Conservation (phyloP, 2,888 invertebrate genomes). For the Lasioglossum zephyrum region DNA sequence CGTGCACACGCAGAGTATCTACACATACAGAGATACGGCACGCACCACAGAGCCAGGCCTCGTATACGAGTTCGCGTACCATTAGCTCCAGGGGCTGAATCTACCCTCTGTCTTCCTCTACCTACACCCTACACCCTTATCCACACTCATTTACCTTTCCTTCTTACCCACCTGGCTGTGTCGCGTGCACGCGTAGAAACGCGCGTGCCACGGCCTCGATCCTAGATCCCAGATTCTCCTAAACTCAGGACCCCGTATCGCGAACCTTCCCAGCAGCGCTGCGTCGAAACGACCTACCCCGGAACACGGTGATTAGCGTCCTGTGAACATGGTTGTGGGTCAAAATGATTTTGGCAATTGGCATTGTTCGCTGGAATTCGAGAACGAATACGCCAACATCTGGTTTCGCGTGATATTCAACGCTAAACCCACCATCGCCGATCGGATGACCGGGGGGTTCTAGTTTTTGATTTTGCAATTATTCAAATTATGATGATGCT, state of each 20-base stretch:
- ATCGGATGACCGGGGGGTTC: too few relatives aligned
- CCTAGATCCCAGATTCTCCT: background rate
- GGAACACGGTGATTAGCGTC: conserved; percentile 3
- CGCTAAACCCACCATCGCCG: too few relatives aligned
- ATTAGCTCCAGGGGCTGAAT: conserved; percentile 65
- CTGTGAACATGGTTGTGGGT: background rate
- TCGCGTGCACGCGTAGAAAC: background rate
- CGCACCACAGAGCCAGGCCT: conserved; percentile 40
- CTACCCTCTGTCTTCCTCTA: conserved; percentile 43
- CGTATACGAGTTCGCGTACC: conserved; percentile 59
- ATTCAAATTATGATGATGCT: too few relatives aligned
- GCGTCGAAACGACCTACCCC: background rate
- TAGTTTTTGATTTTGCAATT: too few relatives aligned
- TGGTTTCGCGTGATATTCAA: background rate
- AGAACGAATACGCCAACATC: background rate
- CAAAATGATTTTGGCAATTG: background rate
- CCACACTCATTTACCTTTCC: conserved; percentile 33
- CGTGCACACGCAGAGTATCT: background rate
- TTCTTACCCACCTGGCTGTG: conserved; percentile 5
- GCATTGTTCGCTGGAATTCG: background rate
- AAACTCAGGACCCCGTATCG: background rate
- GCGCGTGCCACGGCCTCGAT: conserved; percentile 32
- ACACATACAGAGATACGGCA: conserved; percentile 16
- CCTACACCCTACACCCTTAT: conserved; percentile 12
- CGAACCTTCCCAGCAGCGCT: background rate